Percentiles rank a stretch among this genome's conserved stretches.
Evolutionary conservation across 2,113 vertebrate species (phyloP).

Genomic region (Okapia johnstoni): DNA sequence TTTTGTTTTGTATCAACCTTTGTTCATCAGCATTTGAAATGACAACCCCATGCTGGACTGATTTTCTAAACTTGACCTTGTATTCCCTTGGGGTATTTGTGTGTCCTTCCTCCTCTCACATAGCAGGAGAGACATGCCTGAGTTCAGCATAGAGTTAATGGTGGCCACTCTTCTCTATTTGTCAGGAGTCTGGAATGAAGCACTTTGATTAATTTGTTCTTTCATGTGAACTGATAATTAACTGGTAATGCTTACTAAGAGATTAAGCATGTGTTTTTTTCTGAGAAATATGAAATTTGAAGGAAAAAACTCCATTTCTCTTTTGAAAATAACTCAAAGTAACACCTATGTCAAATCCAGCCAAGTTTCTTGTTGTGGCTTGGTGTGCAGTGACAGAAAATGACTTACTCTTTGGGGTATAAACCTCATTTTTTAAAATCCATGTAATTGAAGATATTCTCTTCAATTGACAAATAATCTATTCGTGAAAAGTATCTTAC

Average conservation of each 20-base stretch:
- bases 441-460: neutral
- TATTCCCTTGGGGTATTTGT: no score
- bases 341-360: neutral
- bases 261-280: neutral
- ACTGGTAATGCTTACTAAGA: neutral
- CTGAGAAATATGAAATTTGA: neutral
- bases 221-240: constrained; percentile 5
- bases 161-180: neutral
- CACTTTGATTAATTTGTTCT: neutral
- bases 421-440: neutral
- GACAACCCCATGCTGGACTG: neutral
- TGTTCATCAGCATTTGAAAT: neutral
- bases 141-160: neutral
- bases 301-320: neutral
- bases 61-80: neutral
- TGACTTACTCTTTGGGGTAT: neutral
- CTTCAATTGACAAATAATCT: neutral
- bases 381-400: neutral
- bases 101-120: neutral
- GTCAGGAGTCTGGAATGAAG: neutral
- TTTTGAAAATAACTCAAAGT: constrained; percentile 31
- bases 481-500: neutral
- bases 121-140: neutral
- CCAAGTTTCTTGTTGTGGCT: neutral
- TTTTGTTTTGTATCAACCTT: neutral